Evolutionary conservation across 2,888 invertebrate species (phyloP).

Genomic region (Desoria tigrina): DNA sequence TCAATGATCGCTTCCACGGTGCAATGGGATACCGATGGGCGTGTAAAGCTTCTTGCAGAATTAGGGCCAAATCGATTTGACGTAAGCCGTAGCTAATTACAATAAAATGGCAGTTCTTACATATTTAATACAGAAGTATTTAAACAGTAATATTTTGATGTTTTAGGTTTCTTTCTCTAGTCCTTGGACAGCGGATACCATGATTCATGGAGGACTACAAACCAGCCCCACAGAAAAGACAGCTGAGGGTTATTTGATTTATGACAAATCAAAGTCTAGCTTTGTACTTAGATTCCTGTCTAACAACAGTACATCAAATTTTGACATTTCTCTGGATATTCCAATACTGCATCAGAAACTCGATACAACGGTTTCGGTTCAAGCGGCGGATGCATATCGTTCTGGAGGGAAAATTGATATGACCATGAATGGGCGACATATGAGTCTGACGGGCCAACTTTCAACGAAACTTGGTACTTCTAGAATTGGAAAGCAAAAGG

Average conservation of each 20-base stretch:
- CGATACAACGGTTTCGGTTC: slow-evolving; percentile 26
- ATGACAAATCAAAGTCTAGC: slow-evolving; percentile 26
- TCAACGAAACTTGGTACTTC: too few relatives aligned
- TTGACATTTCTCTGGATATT: slow-evolving; percentile 31
- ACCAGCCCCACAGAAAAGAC: slow-evolving; percentile 25
- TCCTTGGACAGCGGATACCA: slow-evolving; percentile 49
- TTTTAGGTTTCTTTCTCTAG: slow-evolving; percentile 35
- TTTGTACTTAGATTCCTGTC: slow-evolving; percentile 13
- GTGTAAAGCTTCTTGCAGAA: slow-evolving; percentile 23
- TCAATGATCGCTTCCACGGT: slow-evolving; percentile 27
- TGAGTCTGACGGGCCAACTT: slow-evolving; percentile 38
- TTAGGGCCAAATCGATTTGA: slow-evolving; percentile 19
- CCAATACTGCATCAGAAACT: slow-evolving; percentile 45
- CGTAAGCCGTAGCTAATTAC: slow-evolving; percentile 21
- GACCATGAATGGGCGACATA: slow-evolving; percentile 35
- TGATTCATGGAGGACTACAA: slow-evolving; percentile 37
- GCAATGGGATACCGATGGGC: slow-evolving; percentile 25
- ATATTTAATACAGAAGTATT: too few relatives aligned
- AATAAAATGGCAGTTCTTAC: too few relatives aligned
- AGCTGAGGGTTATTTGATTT: slow-evolving; percentile 30
- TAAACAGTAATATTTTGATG: not conserved
- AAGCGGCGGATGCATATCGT: slow-evolving; percentile 20
- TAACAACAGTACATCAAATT: not conserved
- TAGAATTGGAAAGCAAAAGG: too few relatives aligned
- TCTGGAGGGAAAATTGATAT: slow-evolving; percentile 36